Evolutionary conservation across 2,888 invertebrate genomes (phyloP), one percentile per base, ranked within the genome.

Genomic region (Shargacucullia verbasci): DNA sequence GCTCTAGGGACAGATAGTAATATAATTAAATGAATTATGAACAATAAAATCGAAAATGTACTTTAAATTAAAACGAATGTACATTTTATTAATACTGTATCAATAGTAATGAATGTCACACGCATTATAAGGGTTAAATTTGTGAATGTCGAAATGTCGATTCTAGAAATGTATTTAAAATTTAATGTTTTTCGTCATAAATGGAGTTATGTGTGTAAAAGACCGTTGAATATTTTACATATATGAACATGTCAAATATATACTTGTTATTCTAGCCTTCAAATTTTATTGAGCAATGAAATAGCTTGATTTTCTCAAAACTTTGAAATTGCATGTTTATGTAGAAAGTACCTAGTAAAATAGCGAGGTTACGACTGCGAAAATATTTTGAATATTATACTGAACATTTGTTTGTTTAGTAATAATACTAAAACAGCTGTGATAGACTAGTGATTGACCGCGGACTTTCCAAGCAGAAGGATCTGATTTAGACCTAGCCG

Each of bases 11-110:
- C 49, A 40, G 29, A 52, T 55, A 41, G 34, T 35, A 39, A 39
- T 43, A 43, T 27, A 56, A 46, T 62, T 69, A 65, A 69, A 62
- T 69, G 43, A 62, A 56, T 65, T 43, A 56, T 56, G 49, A 62
- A 47, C 62, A 50, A 31, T 65, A 56, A 69, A 62, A 65, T 39
- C 31, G 37, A 39, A 56, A 55, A 15, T 35, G 45, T 33, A 39
- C 47, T 60, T 47, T 44, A 64, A 64, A 68, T 60, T 64, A 25
- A 53, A 49, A 63, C 37, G 49, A 66, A 68, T 53, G 33, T 35
- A 20, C 9, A 38, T 60, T 64, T 64, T 60, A 60, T 27, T 43
- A 27, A 33, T 20, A 31, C 29, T 35, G 6, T 14, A 33, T 33
- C 49, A 49, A 66, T 20, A 40, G 33, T 58, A 8, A 6, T 29